Percentiles rank a stretch among this genome's conserved stretches.
Evolutionary conservation across 2,797 vertebrate genomes (phyloP).

Genomic region (Aplochiton taeniatus): DNA sequence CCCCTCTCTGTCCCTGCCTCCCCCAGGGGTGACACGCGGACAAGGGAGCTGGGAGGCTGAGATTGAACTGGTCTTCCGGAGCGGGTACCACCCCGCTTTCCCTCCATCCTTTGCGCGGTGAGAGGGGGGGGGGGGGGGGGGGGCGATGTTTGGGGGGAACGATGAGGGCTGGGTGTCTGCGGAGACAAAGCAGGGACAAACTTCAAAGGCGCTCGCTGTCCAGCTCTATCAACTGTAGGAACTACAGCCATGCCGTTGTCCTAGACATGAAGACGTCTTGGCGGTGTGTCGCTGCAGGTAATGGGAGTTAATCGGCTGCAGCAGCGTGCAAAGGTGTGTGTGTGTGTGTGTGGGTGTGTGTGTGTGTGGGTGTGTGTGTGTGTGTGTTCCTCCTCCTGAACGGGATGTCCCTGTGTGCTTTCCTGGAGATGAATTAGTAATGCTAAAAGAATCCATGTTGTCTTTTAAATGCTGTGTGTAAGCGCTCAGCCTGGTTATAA

Average conservation of each 20-base stretch:
- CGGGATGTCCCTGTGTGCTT: slow-evolving; percentile 41
- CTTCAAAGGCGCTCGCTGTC: too few species aligned
- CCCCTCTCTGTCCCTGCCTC: background rate
- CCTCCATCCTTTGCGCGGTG: too few species aligned
- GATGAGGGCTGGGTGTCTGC: too few species aligned
- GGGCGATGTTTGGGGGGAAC: too few species aligned
- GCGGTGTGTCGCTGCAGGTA: slow-evolving; percentile 3
- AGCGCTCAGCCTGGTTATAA: slow-evolving; percentile 74
- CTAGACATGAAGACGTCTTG: background rate
- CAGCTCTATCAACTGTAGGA: too few species aligned
- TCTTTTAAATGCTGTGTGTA: slow-evolving; percentile 68
- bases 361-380: background rate
- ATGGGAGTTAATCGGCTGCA: slow-evolving; percentile 36
- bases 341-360: slow-evolving; percentile 7
- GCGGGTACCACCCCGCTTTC: too few species aligned
- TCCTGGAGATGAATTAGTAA: slow-evolving; percentile 74
- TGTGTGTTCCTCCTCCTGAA: slow-evolving; percentile 12
- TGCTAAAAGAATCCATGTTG: slow-evolving; percentile 75
- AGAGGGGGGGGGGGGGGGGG: too few species aligned
- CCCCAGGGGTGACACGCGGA: background rate
- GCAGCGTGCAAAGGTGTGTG: slow-evolving; percentile 21
- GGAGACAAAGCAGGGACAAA: too few species aligned
- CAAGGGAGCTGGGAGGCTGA: background rate
- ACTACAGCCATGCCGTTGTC: too few species aligned
- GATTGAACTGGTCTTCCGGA: too few species aligned